phyloP scores from a whole-genome alignment of 1,140 invertebrate genomes.

The Pseudachorutes palmiensis region DNA sequence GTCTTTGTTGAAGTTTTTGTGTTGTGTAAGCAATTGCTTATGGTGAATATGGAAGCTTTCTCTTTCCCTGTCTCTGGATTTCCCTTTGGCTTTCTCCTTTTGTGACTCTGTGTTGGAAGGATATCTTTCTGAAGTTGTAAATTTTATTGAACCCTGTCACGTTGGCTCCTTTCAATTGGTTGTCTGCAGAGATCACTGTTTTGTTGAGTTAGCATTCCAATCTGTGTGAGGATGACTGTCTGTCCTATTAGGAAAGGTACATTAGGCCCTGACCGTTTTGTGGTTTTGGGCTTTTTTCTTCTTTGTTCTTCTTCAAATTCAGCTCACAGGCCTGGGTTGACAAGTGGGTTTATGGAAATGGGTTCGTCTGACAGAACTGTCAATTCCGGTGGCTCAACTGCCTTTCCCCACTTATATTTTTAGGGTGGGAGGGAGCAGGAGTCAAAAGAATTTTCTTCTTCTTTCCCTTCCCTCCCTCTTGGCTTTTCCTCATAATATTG shows the following conservation, averaged over 20 bases:
- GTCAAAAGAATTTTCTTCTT: conserved; percentile 12
- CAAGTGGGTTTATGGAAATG: conserved; percentile 35
- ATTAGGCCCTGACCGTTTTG: conserved; percentile 28
- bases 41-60: conserved; percentile 9
- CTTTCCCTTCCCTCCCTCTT: background rate
- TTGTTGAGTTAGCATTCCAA: conserved; percentile 36
- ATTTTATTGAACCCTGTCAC: conserved; percentile 31
- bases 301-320: conserved; percentile 24
- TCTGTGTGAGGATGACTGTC: background rate
- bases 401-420: background rate
- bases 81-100: too few relatives aligned
- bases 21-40: conserved; percentile 34
- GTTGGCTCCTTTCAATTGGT: conserved; percentile 34
- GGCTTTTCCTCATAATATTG: background rate
- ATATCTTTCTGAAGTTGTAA: conserved; percentile 4
- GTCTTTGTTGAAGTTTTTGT: conserved; percentile 30
- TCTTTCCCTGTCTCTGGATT: too few relatives aligned
- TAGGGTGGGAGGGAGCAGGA: background rate
- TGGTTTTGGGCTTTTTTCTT: conserved; percentile 4
- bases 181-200: conserved; percentile 34
- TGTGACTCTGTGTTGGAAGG: conserved; percentile 7
- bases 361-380: conserved; percentile 27
- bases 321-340: conserved; percentile 29
- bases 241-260: conserved; percentile 7
- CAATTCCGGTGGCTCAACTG: conserved; percentile 20